Conservation (phyloP, 2,888 invertebrate genomes). For the Drosophila subsilvestris region DNA sequence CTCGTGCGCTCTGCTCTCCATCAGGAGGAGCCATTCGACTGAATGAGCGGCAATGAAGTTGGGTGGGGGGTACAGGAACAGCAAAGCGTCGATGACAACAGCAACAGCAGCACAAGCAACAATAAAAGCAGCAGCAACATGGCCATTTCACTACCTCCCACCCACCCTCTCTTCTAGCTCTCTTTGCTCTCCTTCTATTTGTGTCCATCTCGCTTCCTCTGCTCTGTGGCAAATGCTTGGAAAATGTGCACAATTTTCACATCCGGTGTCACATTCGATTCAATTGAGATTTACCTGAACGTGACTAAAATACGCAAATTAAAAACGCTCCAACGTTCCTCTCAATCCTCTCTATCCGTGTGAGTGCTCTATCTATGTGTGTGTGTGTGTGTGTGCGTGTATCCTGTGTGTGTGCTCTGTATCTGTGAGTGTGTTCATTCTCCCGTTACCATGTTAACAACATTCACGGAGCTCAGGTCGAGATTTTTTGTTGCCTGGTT, state of each 20-base stretch:
- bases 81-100: background rate
- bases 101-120: slow-evolving; percentile 9
- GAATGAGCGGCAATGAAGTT: slow-evolving; percentile 17
- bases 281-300: slow-evolving; percentile 82
- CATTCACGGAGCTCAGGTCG: slow-evolving; percentile 41
- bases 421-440: slow-evolving; percentile 14
- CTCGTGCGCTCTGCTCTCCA: slow-evolving; percentile 72
- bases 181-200: slow-evolving; percentile 14
- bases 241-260: slow-evolving; percentile 80
- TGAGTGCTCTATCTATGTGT: slow-evolving; percentile 4
- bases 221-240: slow-evolving; percentile 67
- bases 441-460: slow-evolving; percentile 49
- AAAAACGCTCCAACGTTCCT: slow-evolving; percentile 60
- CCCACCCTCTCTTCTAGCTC: background rate
- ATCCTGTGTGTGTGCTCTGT: slow-evolving; percentile 2
- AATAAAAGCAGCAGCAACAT: slow-evolving; percentile 30
- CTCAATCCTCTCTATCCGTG: slow-evolving; percentile 15
- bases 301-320: slow-evolving; percentile 81
- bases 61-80: slow-evolving; percentile 12
- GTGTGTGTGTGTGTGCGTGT: slow-evolving; percentile 10
- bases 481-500: slow-evolving; percentile 32
- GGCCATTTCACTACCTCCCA: slow-evolving; percentile 23
- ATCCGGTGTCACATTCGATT: slow-evolving; percentile 82
- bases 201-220: slow-evolving; percentile 21
- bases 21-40: slow-evolving; percentile 41